These are phyloP conservation scores for Matsumurasca onukii DNA, from an alignment of 1,140 invertebrate species.

Conservation along the genomic window DNA sequence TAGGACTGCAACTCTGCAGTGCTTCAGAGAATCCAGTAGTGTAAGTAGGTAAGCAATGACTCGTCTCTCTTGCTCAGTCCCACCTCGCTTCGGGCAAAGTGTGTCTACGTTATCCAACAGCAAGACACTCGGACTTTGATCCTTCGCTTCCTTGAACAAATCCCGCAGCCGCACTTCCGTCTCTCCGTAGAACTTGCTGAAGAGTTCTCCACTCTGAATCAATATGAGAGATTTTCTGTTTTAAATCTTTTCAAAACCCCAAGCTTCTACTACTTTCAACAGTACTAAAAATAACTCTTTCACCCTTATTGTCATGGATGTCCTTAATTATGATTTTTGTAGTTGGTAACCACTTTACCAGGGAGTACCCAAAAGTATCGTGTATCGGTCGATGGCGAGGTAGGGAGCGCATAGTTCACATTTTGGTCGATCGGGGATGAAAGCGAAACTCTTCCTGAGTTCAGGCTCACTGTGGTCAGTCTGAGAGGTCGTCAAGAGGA, in stretches of 20 bases:
- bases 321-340: no score
- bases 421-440: no score
- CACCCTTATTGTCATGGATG: neutral
- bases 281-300: neutral
- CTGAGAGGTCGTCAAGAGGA: no score
- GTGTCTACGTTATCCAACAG: constrained; percentile 78
- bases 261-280: neutral
- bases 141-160: constrained; percentile 67
- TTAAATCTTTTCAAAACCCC: no score
- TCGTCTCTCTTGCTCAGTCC: constrained; percentile 71
- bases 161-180: constrained; percentile 66
- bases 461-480: no score
- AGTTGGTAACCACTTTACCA: no score
- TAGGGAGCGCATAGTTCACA: no score
- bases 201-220: constrained; percentile 60
- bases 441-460: no score
- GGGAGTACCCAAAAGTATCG: no score
- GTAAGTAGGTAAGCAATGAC: constrained; percentile 66
- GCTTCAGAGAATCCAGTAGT: constrained; percentile 67
- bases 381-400: no score
- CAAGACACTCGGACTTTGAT: constrained; percentile 66
- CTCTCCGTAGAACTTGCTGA: constrained; percentile 70
- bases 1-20: constrained; percentile 62
- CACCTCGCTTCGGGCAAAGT: constrained; percentile 65
- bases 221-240: no score